Base-by-base conservation (phyloP, 2,888 invertebrate genomes). In the Spilosoma lubricipeda region DNA sequence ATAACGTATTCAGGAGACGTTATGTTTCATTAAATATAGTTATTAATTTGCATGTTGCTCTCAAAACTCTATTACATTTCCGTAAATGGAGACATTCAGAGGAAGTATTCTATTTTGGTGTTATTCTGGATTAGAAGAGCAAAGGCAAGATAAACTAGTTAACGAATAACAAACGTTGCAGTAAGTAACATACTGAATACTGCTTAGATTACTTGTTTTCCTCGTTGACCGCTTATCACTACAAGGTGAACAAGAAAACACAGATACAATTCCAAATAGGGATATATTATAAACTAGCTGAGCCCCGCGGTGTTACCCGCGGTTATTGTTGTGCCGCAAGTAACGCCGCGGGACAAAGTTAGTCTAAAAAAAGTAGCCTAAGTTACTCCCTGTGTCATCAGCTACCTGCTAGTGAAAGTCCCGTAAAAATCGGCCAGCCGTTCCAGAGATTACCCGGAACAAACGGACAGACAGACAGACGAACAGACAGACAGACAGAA, bases 1-100 rank as follows among this genome's bases (percentile, higher is more conserved):
- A 84, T 83, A 78, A 80, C 78, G 83, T 78, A 80, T 81, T 81
- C 81, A 82, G 79, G 81, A 77, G 74, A 71, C 76, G 73, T 75
- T 75, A 74, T 78, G 79, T 77, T 78, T 79, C 8, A 52, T 52
- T 56, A 27, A 56, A 11, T n/a, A 23, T 27, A 42, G 42, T 36
- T 23, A 48, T 45, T 69, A 66, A 71, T 33, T 36, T 68, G 72
- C 18, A 63, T 63, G 18, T 63, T 30, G 30, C 18, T 63, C 18
- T 27, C 30, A 8, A 15, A 18, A 63, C 30, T 63, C 18, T 5
- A 18, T 63, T 30, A 63, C 63, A 0, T 27, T 30, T 15, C 63
- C 15, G 18, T 63, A 63, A 63, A 27, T 63, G n/a, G n/a, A 27
- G 30, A 13, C 63, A 18, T 30, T 30, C 5, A 30, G 30, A 30